Base-by-base conservation (phyloP, 1,140 invertebrate species). In the Luehdorfia chinensis region DNA sequence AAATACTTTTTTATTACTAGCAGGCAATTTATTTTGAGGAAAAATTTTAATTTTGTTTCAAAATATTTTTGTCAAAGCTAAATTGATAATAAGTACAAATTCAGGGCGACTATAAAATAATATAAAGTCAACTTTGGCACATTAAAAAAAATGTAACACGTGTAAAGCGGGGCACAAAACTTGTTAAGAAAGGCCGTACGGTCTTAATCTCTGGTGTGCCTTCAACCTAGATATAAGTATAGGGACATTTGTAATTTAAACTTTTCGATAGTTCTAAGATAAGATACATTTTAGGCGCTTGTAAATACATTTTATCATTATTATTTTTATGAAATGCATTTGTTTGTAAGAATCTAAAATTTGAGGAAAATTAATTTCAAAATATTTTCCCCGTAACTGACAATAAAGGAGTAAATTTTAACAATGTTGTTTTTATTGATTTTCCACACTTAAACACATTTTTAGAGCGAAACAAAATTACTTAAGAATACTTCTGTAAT, bases 331-430 rank as follows among this genome's bases (percentile, higher is more conserved):
- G 66, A 76, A 84, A 80, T 80, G 79, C 79, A 84, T 84, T 80
- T 84, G 67, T 77, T 74, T 84, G 72, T 83, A 83, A 79, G 78
- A 77, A 65, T 77, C 52, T 72, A 60, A 72, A 71, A 61, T 71
- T 72, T 53, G 64, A 62, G 70, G 70, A 73, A 65, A 75, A 76
- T 76, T 57, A 59, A 69, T 61, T 76, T 31, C 78, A 72, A 72
- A 78, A 73, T 78, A 73, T 77, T 78, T 79, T 75, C 70, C 71
- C 67, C 56, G 41, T 84, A 78, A 75, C 59, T 81, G 81, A 79
- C 78, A 85, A 85, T 85, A 85, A 85, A 85, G 78, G 72, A 84
- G 75, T 81, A 77, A 78, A 81, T 68, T 67, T 67, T 71, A 69
- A 46, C 50, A 15, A 9, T 28, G 55, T 66, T 47, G 55, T 68